These are phyloP conservation scores for Babylonia areolata DNA, from an alignment of 1,140 invertebrate genomes.

Conservation along the genomic window DNA sequence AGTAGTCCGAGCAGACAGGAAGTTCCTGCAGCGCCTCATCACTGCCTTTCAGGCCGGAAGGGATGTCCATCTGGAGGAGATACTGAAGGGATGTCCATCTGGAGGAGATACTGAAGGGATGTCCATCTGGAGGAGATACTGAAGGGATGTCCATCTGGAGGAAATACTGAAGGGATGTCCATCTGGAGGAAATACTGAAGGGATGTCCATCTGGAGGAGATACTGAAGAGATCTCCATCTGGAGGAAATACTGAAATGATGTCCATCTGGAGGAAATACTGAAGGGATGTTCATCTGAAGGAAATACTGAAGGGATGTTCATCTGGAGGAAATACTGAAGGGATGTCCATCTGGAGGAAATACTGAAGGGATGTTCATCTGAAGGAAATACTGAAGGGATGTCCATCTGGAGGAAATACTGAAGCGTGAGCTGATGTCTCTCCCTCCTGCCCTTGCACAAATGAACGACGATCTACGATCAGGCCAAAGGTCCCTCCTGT, in stretches of 20 bases:
- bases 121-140: constrained; percentile 1
- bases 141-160: not conserved
- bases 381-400: constrained; percentile 7
- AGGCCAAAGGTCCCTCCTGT: not conserved
- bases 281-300: not conserved
- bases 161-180: not conserved
- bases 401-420: constrained; percentile 1
- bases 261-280: constrained; percentile 6
- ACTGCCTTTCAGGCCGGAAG: not conserved
- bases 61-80: not conserved
- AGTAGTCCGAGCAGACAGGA: constrained; percentile 6
- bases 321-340: constrained; percentile 7
- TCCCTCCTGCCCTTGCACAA: not conserved
- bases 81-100: not conserved
- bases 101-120: constrained; percentile 1
- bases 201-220: not conserved
- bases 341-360: constrained; percentile 5
- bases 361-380: not conserved
- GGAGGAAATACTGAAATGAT: constrained; percentile 11
- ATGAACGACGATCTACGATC: not conserved
- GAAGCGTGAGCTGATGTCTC: not conserved
- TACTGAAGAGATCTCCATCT: not conserved
- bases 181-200: constrained; percentile 7
- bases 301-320: not conserved
- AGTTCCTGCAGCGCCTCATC: constrained; percentile 10